These are phyloP conservation scores for Otolemur crassicaudatus DNA, from an alignment of 2,797 vertebrate species.

Conservation along the genomic window DNA sequence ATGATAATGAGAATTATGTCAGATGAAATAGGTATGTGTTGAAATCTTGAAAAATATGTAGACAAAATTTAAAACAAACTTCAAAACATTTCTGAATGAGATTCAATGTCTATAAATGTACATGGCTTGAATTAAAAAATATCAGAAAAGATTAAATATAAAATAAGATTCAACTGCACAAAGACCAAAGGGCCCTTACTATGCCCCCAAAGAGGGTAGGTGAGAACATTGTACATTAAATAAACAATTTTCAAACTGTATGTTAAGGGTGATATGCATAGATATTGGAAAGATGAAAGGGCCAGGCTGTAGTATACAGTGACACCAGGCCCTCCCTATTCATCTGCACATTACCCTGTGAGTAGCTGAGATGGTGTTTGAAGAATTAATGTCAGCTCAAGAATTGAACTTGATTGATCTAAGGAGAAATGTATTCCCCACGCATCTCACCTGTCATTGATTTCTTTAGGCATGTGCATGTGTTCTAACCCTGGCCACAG, in stretches of 20 bases:
- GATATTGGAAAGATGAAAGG: rapidly evolving
- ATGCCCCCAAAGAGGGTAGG: neutral
- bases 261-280: too few relatives aligned
- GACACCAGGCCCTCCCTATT: rapidly evolving
- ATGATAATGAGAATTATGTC: neutral
- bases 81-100: neutral
- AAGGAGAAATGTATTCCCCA: neutral
- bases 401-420: neutral
- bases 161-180: constrained; percentile 7
- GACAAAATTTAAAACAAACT: neutral
- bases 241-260: neutral
- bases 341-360: too few relatives aligned
- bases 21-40: neutral
- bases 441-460: neutral
- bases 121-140: neutral
- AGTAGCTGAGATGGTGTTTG: neutral
- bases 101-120: neutral
- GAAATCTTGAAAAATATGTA: neutral
- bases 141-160: neutral
- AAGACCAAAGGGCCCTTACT: neutral
- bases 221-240: neutral
- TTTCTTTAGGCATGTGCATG: neutral
- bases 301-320: rapidly evolving
- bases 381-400: constrained; percentile 7
- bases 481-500: neutral